Evolutionary conservation across 1,140 invertebrate genomes (phyloP).

Genomic region (Aphis craccivora): DNA sequence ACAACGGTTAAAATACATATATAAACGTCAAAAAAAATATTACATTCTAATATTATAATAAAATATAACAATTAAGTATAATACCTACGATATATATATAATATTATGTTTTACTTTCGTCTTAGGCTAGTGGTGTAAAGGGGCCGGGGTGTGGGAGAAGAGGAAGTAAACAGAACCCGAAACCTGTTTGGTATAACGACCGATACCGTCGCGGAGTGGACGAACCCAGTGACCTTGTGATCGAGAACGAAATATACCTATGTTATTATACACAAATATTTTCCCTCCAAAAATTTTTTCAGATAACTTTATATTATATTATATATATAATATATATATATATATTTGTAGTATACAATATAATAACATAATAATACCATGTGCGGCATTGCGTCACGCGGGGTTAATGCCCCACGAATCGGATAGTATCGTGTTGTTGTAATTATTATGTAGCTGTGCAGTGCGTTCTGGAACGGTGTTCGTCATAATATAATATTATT

Average conservation of each 20-base stretch:
- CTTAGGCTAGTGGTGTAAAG: neutral
- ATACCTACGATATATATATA: neutral
- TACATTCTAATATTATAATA: neutral
- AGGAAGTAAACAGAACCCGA: conserved; percentile 53
- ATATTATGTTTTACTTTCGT: neutral
- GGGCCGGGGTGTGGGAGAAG: neutral
- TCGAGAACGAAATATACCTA: neutral
- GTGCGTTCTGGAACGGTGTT: neutral
- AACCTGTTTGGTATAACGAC: conserved; percentile 12
- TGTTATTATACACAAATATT: neutral
- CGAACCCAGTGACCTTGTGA: conserved; percentile 50
- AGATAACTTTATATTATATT: neutral
- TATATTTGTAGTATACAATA: neutral
- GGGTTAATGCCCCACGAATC: conserved; percentile 21
- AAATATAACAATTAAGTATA: neutral
- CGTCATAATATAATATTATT: neutral
- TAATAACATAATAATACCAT: neutral
- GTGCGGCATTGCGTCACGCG: neutral
- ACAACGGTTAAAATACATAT: neutral
- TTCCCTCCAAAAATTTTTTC: conserved; percentile 29
- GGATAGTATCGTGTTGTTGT: neutral
- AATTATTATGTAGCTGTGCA: neutral
- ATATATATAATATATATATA: neutral
- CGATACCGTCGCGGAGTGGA: neutral
- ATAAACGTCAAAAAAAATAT: neutral